phyloP scores from a whole-genome alignment of 2,113 vertebrate species.

The Lepus timidus region DNA sequence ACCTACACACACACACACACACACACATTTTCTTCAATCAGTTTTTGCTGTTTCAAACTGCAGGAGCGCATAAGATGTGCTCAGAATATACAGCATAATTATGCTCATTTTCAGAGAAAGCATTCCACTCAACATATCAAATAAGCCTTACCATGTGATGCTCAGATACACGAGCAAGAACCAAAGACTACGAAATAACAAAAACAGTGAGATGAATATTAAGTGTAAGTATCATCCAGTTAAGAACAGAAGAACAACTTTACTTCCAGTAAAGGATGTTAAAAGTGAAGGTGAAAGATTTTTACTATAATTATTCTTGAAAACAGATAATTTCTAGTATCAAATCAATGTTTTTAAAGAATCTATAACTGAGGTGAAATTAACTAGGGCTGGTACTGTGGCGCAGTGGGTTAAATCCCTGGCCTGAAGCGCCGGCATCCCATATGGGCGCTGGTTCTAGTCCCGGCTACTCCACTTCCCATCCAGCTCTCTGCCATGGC shows the following conservation, averaged over 20 bases:
- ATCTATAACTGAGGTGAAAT: too few species aligned
- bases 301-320: conserved; percentile 18
- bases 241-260: not conserved
- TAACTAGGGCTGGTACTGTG: too few species aligned
- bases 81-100: not conserved
- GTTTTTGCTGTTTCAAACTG: not conserved
- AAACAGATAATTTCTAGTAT: conserved; percentile 63
- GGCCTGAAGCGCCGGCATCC: too few species aligned
- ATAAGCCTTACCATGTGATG: not conserved
- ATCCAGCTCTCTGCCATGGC: too few species aligned
- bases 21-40: not conserved
- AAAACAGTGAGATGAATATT: conserved; percentile 26
- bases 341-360: not conserved
- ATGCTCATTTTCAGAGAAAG: not conserved
- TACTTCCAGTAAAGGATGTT: conserved; percentile 56
- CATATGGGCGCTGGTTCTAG: too few species aligned
- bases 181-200: not conserved
- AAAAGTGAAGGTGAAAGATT: conserved; percentile 14
- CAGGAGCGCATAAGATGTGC: not conserved
- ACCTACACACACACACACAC: not conserved
- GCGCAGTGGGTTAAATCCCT: too few species aligned
- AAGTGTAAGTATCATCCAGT: not conserved
- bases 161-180: not conserved
- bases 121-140: not conserved
- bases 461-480: too few species aligned